Percentiles rank a stretch among this genome's conserved stretches.
Evolutionary conservation across 2,888 invertebrate genomes (phyloP).

Genomic region (Steinernema carpocapsae): DNA sequence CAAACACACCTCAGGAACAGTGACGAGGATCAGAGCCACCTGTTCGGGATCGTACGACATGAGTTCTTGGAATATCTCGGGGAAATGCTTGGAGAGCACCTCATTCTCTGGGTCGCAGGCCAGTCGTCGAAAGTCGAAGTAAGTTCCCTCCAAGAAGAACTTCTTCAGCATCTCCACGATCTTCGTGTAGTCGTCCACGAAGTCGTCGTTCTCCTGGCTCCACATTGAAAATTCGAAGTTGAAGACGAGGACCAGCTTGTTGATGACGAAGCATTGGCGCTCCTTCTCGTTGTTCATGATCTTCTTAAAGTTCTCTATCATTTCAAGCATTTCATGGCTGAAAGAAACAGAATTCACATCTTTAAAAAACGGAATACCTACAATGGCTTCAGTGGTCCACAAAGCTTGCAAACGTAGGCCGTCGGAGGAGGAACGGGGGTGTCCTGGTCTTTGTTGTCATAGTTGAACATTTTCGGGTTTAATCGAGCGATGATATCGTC

Average conservation of each 20-base stretch:
- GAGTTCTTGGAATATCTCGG: too few relatives aligned
- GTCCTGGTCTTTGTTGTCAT: background rate
- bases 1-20: background rate
- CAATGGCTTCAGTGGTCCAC: background rate
- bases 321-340: background rate
- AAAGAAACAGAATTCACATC: background rate
- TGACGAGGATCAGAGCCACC: slow-evolving; percentile 1
- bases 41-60: background rate
- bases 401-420: background rate
- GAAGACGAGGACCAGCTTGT: background rate
- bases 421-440: too few relatives aligned
- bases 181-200: background rate
- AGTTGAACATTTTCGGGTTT: background rate
- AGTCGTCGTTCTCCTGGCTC: background rate
- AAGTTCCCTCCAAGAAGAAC: background rate
- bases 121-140: background rate
- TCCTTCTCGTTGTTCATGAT: background rate
- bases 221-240: background rate
- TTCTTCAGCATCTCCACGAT: background rate
- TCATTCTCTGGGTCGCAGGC: background rate
- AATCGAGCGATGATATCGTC: slow-evolving; percentile 21
- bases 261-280: background rate
- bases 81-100: background rate
- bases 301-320: background rate
- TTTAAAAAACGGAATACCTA: background rate